Base-by-base conservation (phyloP, 64 coral and sea anemone species). In the Pachyseris speciosa region DNA sequence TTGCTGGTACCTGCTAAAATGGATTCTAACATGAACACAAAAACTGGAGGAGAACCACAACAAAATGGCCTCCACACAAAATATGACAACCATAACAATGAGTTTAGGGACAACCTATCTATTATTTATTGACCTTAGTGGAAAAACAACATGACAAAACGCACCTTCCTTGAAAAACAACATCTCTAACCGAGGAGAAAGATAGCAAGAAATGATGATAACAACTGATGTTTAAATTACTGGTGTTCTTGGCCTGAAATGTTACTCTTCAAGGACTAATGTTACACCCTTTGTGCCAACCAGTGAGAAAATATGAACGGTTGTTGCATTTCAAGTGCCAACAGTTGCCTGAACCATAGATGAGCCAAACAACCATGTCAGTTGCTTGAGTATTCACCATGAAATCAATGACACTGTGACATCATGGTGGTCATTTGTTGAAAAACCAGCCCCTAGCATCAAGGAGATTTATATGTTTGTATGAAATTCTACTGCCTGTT, bases 101-200 rank as follows among this genome's bases (percentile, higher is more conserved):
- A 81, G 53, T 81, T 81, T 37, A 81, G 52, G 77, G 61, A 61
- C 22, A 60, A 60, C 77, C 5, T n/a, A 41, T 81, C 49, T 32
- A 81, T 63, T 39, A 81, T 81, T 81, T 61, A 81, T 63, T 8
- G 22, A 63, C 19, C 32, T 20, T 12, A 40, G 38, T 13, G 34
- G n/a, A 25, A 79, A 61, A 81, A 60, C 75, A 79, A 53, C 7
- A 20, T 58, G 5, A 51, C 7, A 17, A 48, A 81, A 53, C 77
- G 25, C 20, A 81, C 77, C 77, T 81, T 40, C 51, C 17, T 33
- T 58, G 13, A 53, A 57, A 22, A 81, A 61, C 3, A 60, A 26
- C 77, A 81, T 81, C 34, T 40, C 61, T 9, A 39, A 61, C 19
- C 48, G 39, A 31, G 61, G 27, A n/a, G 16, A 30, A 51, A 50